Evolutionary conservation across 2,888 invertebrate species (phyloP), one percentile per base, ranked within the genome.

Genomic region (Drosophila helvetica): DNA sequence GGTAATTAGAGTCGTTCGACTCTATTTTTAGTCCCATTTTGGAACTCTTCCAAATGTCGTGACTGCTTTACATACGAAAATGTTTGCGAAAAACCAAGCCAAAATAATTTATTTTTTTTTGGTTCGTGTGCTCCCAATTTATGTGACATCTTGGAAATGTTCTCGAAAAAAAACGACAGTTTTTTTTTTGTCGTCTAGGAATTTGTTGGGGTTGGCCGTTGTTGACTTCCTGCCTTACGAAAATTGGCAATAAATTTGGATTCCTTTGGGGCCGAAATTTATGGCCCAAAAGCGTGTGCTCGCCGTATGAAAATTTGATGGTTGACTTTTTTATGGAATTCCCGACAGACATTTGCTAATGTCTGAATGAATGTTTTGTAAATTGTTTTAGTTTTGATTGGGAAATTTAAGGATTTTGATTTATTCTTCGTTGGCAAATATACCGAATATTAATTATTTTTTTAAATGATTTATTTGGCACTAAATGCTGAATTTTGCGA

Each of bases 31-130:
- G 38, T 52, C 70, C 76, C 75, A 71, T 81, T 75, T 81, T 81
- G 81, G 81, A 82, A 76, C 66, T 74, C 80, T 82, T 81, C 81
- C 81, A 81, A 81, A 85, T 85, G 82, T 67, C 85, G 82, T 82
- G 82, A 81, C 82, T 81, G 64, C 78, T 79, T 78, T 69, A 65
- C 81, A 71, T 59, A 69, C n/a, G 1, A 60, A 80, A 80, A 82
- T 83, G 78, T 61, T 80, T 54, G 74, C 79, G 51, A 70, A 70
- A 45, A 19, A 25, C n/a, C n/a, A 60, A 51, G 27, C 17, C 47
- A 56, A 57, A 65, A 50, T 42, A 51, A 57, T 63, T 51, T 63
- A 63, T 63, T 63, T 63, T 33, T 63, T 63, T 33, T 22, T 51
- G n/a, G 43, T 74, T 63, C 68, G 73, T 76, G 83, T 76, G 80